Evolutionary conservation across 2,888 invertebrate species (phyloP).

Genomic region (Tipula unca): DNA sequence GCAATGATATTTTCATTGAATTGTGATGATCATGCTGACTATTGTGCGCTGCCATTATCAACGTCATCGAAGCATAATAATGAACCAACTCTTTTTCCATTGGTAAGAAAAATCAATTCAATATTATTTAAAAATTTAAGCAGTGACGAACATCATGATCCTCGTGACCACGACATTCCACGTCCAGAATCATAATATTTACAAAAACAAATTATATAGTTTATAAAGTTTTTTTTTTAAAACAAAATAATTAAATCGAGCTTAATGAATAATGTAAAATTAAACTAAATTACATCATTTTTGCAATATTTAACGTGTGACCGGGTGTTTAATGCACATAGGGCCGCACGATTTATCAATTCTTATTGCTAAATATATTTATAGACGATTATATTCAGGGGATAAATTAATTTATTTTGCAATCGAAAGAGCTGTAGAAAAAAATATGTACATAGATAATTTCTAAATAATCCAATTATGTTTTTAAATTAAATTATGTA

Average conservation of each 20-base stretch:
- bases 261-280: not conserved
- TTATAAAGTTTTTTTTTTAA: not conserved
- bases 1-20: conserved; percentile 80
- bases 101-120: conserved; percentile 29
- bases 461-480: not conserved
- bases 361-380: too few species aligned
- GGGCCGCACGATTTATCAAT: not conserved
- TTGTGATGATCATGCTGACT: conserved; percentile 62
- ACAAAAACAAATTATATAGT: not conserved
- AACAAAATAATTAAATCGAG: not conserved
- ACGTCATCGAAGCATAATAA: not conserved
- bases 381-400: not conserved
- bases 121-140: conserved; percentile 25
- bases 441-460: not conserved
- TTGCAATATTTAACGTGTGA: not conserved
- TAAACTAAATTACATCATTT: not conserved
- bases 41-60: conserved; percentile 40
- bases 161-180: not conserved
- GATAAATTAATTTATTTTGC: not conserved
- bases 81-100: conserved; percentile 31
- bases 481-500: not conserved
- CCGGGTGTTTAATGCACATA: not conserved
- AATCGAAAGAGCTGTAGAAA: not conserved
- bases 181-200: not conserved
- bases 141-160: not conserved